Evolutionary conservation across 2,888 invertebrate genomes (phyloP), one percentile per base, ranked within the genome.

Genomic region (Latheticus oryzae): DNA sequence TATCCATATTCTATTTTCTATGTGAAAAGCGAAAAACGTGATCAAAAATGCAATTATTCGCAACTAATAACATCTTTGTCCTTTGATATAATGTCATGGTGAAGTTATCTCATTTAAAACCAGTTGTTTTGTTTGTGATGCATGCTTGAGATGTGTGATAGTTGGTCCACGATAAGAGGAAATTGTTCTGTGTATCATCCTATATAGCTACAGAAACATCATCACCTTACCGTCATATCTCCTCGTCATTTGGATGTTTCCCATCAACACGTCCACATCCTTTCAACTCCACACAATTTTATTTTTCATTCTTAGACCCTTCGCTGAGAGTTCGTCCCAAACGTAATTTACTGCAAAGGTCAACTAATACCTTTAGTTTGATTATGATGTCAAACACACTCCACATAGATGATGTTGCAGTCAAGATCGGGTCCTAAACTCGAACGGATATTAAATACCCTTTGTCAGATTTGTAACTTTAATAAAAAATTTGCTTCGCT

Each of bases 381-480:
- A 60, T 60, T 53, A 50, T 37, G 43, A 52, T 60, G 60, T 56
- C 60, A 48, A 47, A 40, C 45, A 57, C 60, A 60, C 53, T 55
- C 47, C 15, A 26, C 33, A 13, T 17, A 37, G 15, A 15, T 13
- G 42, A 38, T 42, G 52, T 45, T 56, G 55, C 42, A 28, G 28
- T 28, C 12, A 28, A 11, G 28, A 28, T 28, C 28, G 2, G 17
- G 16, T 38, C 26, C 2, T 5, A 26, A 7, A 26, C n/a, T 7
- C n/a, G n/a, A 9, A 4, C 26, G 26, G n/a, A 26, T 26, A 26
- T 26, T 5, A 21, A 21, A 5, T 3, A 21, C 21, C 21, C 21
- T 21, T 21, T 21, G 21, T 21, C 5, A 21, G 5, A 21, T 21
- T 21, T 5, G 26, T 9, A 3, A n/a, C 8, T 26, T 7, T 30